A percentile compares a stretch with the other conserved stretches of the same genome.
phyloP scores from a whole-genome alignment of 1,140 invertebrate genomes.

The Hylaeus volcanicus region DNA sequence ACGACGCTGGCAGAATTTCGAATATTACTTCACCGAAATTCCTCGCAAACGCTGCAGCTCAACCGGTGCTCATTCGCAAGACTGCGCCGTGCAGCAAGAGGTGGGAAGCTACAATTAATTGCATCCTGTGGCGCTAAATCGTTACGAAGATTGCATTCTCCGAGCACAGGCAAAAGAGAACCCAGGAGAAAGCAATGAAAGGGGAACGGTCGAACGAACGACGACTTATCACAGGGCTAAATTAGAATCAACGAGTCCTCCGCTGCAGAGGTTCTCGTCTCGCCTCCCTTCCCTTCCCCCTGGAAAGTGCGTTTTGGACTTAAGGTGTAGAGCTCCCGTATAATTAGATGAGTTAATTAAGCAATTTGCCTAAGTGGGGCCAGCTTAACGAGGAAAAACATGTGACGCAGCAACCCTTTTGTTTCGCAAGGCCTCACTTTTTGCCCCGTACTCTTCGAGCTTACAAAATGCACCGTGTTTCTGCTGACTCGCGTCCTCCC shows the following conservation, averaged over 20 bases:
- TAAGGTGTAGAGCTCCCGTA: slow-evolving; percentile 30
- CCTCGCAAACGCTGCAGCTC: not conserved
- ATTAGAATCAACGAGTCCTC: slow-evolving; percentile 36
- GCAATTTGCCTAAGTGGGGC: slow-evolving; percentile 47
- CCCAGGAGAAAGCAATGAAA: not conserved
- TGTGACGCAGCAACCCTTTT: slow-evolving; percentile 39
- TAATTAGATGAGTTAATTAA: slow-evolving; percentile 67
- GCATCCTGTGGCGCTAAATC: not conserved
- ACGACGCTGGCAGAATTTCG: not conserved
- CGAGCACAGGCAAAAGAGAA: not conserved
- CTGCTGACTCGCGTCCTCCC: slow-evolving; percentile 37
- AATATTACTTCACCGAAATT: not conserved
- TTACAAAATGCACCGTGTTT: slow-evolving; percentile 38
- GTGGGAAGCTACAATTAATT: not conserved
- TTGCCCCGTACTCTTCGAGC: not conserved
- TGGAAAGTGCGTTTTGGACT: slow-evolving; percentile 7
- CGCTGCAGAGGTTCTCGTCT: not conserved
- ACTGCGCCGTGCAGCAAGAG: too few species aligned
- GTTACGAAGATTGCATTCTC: not conserved
- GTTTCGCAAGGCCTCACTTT: slow-evolving; percentile 36
- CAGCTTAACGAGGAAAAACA: slow-evolving; percentile 54
- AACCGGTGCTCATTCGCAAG: not conserved
- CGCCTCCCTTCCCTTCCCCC: not conserved
- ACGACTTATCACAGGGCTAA: slow-evolving; percentile 33
- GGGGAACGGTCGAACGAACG: slow-evolving; percentile 12